Conservation (phyloP, 2,888 invertebrate genomes). For the Melieria picta region DNA sequence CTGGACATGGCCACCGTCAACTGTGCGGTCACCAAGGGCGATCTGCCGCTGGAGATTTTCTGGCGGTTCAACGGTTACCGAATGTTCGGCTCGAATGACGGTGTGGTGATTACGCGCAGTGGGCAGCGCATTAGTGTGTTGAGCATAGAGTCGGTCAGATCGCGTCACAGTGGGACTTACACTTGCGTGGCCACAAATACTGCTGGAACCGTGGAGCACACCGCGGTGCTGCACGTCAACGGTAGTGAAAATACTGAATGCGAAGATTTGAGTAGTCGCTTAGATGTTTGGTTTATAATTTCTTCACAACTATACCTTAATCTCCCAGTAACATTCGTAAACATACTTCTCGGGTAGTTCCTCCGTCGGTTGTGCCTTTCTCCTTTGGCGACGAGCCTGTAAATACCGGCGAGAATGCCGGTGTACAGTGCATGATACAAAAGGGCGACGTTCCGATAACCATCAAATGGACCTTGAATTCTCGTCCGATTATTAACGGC, state of each 20-base stretch:
- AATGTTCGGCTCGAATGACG: conserved; percentile 54
- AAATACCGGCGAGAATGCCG: conserved; percentile 76
- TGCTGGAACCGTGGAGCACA: conserved; percentile 67
- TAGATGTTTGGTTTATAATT: conserved; percentile 37
- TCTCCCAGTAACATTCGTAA: not conserved
- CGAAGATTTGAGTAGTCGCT: not conserved
- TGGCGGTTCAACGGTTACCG: conserved; percentile 74
- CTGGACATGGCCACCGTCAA: conserved; percentile 69
- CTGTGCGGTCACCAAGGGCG: conserved; percentile 71
- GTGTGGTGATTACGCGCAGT: conserved; percentile 52
- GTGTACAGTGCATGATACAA: conserved; percentile 76
- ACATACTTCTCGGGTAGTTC: conserved; percentile 68
- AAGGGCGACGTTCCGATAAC: conserved; percentile 83
- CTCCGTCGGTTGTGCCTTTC: conserved; percentile 73
- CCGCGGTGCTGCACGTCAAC: conserved; percentile 58
- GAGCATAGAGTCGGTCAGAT: conserved; percentile 70
- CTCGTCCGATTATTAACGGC: conserved; percentile 65
- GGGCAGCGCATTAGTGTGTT: conserved; percentile 67
- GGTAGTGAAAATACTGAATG: conserved; percentile 41
- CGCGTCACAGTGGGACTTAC: conserved; percentile 71
- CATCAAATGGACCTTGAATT: conserved; percentile 77
- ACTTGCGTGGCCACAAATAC: conserved; percentile 72
- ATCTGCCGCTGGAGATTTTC: conserved; percentile 71
- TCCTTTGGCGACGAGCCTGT: conserved; percentile 77
- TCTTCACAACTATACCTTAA: conserved; percentile 26